Conservation (phyloP, 1,140 invertebrate species). For the Philopotamus ludificatus region DNA sequence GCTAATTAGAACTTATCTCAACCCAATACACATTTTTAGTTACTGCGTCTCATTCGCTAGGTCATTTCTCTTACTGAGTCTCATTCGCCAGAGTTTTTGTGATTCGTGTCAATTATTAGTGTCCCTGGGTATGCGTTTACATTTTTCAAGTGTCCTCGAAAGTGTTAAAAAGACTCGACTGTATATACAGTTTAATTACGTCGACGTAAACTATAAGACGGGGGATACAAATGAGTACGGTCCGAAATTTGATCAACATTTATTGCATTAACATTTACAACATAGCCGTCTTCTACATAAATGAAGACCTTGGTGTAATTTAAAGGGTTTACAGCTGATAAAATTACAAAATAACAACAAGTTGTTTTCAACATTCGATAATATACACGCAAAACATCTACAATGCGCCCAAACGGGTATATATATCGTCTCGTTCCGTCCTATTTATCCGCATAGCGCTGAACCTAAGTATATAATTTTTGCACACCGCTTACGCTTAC, state of each 20-base stretch:
- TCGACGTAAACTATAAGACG: not conserved
- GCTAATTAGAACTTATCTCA: too few relatives aligned
- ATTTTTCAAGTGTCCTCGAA: not conserved
- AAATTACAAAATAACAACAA: constrained; percentile 29
- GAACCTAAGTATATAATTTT: too few relatives aligned
- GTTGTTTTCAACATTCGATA: not conserved
- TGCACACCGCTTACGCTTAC: too few relatives aligned
- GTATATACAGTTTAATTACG: not conserved
- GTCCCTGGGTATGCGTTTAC: not conserved
- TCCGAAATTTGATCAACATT: constrained; percentile 39
- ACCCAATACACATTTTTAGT: too few relatives aligned
- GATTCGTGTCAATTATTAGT: not conserved
- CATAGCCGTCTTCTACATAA: constrained; percentile 41
- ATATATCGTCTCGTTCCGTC: too few relatives aligned
- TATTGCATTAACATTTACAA: constrained; percentile 42
- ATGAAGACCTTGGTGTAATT: constrained; percentile 35
- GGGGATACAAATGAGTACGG: not conserved
- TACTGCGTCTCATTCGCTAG: too few relatives aligned
- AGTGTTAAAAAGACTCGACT: not conserved
- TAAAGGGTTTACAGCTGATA: constrained; percentile 25
- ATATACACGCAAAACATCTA: not conserved
- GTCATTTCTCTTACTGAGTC: too few relatives aligned
- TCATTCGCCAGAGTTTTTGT: not conserved
- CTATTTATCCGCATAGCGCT: too few relatives aligned
- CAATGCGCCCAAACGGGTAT: too few relatives aligned